Base-by-base conservation (phyloP, 1,140 invertebrate species). In the Ceratina australensis region DNA sequence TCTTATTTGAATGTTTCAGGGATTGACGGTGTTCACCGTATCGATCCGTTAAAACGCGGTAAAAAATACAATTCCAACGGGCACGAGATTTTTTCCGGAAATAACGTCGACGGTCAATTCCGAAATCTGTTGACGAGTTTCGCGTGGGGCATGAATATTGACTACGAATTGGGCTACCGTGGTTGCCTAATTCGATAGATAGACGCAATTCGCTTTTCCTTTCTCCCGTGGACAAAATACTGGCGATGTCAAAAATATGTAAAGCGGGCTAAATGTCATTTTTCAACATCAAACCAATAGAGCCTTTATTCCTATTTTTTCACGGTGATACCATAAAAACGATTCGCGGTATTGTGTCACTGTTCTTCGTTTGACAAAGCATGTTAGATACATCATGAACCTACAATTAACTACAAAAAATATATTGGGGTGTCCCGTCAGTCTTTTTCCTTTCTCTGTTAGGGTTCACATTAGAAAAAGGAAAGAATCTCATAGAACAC, bases 41-140 rank as follows among this genome's bases (percentile, higher is more conserved):
- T 67, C 18, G 65, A 67, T 67, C 50, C 65, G 50, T 18, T 49
- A 67, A 54, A 67, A 67, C 65, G 49, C 18, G 12, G 12, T 13
- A 8, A 52, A 67, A 66, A 67, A 67, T 67, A 67, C 50, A 54
- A 67, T 67, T 67, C 24, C 20, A 18, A n/a, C 49, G 50, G 20
- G 52, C 65, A n/a, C 24, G 18, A 67, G 50, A 49, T 54, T 22
- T 67, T 67, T 67, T 20, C 65, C 65, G 65, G 49, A 49, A n/a
- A 67, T 24, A 33, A 16, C 13, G 49, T 52, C 42, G 47, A 67
- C 26, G 50, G 65, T 24, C 50, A 24, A 67, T 67, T 67, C 52
- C 49, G 28, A 67, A 67, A 67, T 67, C 50, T 67, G 49, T 67
- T 67, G 65, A 50, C 64, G 64, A 67, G 28, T 67, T 67, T 67